Conservation (phyloP, 2,888 invertebrate species). For the Eristalis intricaria region DNA sequence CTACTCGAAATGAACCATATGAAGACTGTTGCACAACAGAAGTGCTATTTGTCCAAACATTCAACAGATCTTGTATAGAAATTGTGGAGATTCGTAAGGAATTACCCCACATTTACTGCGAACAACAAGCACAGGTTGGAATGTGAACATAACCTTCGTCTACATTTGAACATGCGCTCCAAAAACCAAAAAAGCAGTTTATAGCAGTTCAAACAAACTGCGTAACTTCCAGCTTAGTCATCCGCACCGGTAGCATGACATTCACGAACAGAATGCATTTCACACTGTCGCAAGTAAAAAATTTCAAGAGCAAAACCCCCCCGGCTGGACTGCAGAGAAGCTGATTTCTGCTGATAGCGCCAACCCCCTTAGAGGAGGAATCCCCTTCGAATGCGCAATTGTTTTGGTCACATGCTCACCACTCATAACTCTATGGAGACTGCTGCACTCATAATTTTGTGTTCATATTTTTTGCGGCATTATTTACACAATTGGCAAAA, state of each 20-base stretch:
- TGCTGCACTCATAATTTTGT: too few relatives aligned
- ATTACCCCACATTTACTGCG: too few relatives aligned
- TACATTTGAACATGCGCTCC: background rate
- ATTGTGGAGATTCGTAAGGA: too few relatives aligned
- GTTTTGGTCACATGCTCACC: background rate
- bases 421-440: background rate
- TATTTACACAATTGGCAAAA: background rate
- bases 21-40: too few relatives aligned
- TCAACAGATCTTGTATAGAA: too few relatives aligned
- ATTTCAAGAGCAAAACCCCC: background rate
- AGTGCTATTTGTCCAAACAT: too few relatives aligned
- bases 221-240: background rate
- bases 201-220: background rate
- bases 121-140: too few relatives aligned
- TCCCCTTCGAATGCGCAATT: conserved; percentile 2
- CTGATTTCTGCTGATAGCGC: background rate
- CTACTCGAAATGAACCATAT: too few relatives aligned
- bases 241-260: background rate
- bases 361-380: background rate
- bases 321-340: background rate
- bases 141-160: background rate
- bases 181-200: background rate
- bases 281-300: background rate
- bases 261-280: background rate
- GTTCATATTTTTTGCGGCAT: background rate